Percentiles rank a stretch among this genome's conserved stretches.
Conservation (phyloP, 1,140 invertebrate species). For the Sinonovacula constricta region DNA sequence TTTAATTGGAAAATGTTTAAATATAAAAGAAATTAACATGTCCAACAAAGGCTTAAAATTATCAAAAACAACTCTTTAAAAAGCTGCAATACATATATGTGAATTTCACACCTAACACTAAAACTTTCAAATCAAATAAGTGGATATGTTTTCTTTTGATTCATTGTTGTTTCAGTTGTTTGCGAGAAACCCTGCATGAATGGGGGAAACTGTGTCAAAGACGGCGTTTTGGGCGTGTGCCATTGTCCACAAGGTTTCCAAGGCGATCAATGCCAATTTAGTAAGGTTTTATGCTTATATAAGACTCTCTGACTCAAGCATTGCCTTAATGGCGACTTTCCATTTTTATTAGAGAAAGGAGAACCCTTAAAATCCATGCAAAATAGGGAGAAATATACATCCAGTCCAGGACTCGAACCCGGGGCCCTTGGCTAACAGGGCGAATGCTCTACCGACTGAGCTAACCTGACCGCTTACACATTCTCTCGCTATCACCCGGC, state of each 20-base stretch:
- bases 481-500: too few species aligned
- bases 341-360: neutral
- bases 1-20: neutral
- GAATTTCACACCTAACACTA: neutral
- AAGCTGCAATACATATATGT: too few species aligned
- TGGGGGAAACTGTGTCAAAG: constrained; percentile 23
- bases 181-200: constrained; percentile 4
- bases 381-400: neutral
- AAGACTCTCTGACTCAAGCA: neutral
- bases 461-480: too few species aligned
- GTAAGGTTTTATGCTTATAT: constrained; percentile 9
- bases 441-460: too few species aligned
- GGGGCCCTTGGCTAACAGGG: too few species aligned
- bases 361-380: neutral
- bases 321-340: neutral
- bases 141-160: neutral
- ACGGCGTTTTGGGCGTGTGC: constrained; percentile 21
- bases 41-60: neutral
- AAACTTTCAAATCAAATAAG: neutral
- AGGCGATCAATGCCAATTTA: constrained; percentile 23
- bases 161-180: constrained; percentile 8
- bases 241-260: constrained; percentile 29
- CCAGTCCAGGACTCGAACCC: too few species aligned
- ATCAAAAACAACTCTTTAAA: too few species aligned
- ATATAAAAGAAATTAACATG: neutral